Percentiles rank a stretch among this genome's conserved stretches.
Conservation (phyloP, 2,797 vertebrate species). For the Todus mexicanus region DNA sequence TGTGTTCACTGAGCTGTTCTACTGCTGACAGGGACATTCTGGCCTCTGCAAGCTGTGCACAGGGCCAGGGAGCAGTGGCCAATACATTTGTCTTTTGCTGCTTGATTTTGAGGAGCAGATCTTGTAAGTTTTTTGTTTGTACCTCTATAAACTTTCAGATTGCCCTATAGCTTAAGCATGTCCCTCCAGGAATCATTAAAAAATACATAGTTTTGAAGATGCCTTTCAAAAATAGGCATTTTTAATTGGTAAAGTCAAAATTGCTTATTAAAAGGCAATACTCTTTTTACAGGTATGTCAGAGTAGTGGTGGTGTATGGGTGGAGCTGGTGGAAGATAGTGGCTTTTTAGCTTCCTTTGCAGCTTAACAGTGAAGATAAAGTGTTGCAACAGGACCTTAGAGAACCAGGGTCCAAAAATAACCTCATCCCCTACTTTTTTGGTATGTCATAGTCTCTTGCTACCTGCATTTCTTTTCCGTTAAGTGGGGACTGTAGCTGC, state of each 20-base stretch:
- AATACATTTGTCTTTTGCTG: background rate
- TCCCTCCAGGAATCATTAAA: background rate
- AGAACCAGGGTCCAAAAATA: background rate
- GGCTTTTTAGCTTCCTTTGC: background rate
- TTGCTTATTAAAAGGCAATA: background rate
- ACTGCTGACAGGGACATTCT: background rate
- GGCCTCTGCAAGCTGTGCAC: background rate
- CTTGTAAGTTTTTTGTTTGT: background rate
- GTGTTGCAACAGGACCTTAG: rapidly evolving
- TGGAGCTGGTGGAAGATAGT: background rate
- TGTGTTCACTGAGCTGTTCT: background rate
- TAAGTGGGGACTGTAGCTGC: background rate
- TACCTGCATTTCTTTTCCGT: background rate
- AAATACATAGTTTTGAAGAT: background rate
- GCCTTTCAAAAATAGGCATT: background rate
- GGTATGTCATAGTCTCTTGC: background rate
- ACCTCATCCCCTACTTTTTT: background rate
- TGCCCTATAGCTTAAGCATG: background rate
- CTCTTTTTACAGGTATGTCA: background rate
- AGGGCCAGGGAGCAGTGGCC: background rate
- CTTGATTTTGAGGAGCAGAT: background rate
- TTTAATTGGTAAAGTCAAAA: background rate
- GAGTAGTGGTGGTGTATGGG: background rate
- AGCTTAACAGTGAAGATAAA: background rate
- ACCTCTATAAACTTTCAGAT: background rate